Evolutionary conservation across 2,888 invertebrate species (phyloP).

Genomic region (Nomada fucata): DNA sequence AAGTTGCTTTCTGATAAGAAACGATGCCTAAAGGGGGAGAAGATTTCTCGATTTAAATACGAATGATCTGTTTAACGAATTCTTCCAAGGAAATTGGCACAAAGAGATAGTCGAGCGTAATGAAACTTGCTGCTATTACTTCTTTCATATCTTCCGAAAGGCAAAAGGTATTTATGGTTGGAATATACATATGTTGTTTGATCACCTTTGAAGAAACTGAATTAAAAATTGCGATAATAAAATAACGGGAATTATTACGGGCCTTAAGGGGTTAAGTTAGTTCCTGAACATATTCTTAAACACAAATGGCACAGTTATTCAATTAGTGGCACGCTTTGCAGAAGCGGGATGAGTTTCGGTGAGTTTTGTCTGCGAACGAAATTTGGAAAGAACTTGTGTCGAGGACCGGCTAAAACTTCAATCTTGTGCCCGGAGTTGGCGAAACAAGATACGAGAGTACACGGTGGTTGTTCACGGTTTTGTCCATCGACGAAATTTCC

Average conservation of each 20-base stretch:
- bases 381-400: slow-evolving; percentile 22
- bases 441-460: background rate
- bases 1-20: background rate
- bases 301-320: slow-evolving; percentile 12
- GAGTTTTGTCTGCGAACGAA: slow-evolving; percentile 25
- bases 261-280: background rate
- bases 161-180: too few species aligned
- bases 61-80: background rate
- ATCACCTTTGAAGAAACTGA: too few species aligned
- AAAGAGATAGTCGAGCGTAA: background rate
- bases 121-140: too few species aligned
- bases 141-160: too few species aligned
- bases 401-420: slow-evolving; percentile 1
- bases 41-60: background rate
- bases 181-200: too few species aligned
- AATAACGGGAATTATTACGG: slow-evolving; percentile 14
- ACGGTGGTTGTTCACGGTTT: background rate
- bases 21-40: background rate
- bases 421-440: background rate
- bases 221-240: background rate
- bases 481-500: slow-evolving; percentile 13
- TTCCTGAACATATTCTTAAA: background rate
- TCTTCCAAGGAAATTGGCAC: background rate
- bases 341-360: background rate
- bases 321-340: slow-evolving; percentile 4